phyloP scores from a whole-genome alignment of 2,113 vertebrate genomes.

The Laticauda colubrina region DNA sequence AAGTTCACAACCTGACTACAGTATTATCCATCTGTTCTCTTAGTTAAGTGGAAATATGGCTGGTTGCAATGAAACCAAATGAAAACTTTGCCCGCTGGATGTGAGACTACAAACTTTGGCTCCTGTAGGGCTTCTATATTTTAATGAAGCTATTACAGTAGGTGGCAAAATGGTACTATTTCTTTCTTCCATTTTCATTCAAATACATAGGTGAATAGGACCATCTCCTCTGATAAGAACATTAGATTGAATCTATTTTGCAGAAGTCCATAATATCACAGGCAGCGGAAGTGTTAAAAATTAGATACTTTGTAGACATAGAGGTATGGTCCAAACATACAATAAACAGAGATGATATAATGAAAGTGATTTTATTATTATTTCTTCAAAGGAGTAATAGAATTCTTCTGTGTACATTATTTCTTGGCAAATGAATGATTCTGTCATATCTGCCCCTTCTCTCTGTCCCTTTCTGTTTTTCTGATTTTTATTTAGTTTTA shows the following conservation, averaged over 20 bases:
- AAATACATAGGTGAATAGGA: background rate
- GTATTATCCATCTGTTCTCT: background rate
- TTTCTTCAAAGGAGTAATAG: background rate
- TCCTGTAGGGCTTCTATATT: background rate
- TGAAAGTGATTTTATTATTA: background rate
- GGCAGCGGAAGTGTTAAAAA: rapidly evolving
- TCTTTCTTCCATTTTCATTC: background rate
- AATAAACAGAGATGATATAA: background rate
- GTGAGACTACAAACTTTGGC: too few species aligned
- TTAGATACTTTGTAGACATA: background rate
- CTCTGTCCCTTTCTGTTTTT: background rate
- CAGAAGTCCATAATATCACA: background rate
- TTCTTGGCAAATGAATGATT: background rate
- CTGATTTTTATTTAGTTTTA: background rate
- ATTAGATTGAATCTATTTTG: background rate
- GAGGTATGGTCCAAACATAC: background rate
- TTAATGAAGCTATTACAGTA: background rate
- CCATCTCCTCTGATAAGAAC: background rate
- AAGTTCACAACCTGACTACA: background rate
- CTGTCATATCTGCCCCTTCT: background rate
- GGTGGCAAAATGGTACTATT: background rate
- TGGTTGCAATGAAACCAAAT: background rate
- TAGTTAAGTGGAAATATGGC: background rate
- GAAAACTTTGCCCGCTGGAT: background rate
- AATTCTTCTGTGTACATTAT: background rate